Conservation (phyloP, 2,113 vertebrate genomes). For the Lota lota region DNA sequence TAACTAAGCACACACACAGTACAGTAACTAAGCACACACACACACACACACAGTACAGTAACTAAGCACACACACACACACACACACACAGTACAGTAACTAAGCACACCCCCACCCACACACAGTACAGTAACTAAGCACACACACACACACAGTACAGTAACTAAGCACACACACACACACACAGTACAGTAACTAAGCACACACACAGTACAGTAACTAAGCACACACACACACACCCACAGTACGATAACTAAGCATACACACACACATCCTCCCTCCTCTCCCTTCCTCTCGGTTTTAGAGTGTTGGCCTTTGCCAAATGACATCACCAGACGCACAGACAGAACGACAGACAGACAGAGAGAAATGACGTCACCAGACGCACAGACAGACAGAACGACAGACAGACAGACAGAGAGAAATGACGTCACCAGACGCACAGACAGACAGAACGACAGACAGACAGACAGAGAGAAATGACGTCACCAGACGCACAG, state of each 20-base stretch:
- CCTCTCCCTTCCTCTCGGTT: neutral
- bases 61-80: neutral
- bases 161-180: no score
- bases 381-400: neutral
- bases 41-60: neutral
- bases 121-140: no score
- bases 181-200: neutral
- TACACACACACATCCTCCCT: neutral
- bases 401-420: neutral
- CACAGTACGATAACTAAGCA: neutral
- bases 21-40: no score
- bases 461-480: constrained; percentile 1
- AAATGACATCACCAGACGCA: neutral
- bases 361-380: no score
- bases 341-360: neutral
- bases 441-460: neutral
- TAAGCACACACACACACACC: neutral
- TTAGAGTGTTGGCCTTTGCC: neutral
- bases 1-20: no score
- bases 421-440: no score
- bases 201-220: neutral
- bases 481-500: constrained; percentile 4
- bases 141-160: no score
- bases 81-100: neutral
- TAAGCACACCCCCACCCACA: no score